A percentile compares a stretch with the other conserved stretches of the same genome.
Conservation (phyloP, 2,888 invertebrate species). For the Ophion slaviceki region DNA sequence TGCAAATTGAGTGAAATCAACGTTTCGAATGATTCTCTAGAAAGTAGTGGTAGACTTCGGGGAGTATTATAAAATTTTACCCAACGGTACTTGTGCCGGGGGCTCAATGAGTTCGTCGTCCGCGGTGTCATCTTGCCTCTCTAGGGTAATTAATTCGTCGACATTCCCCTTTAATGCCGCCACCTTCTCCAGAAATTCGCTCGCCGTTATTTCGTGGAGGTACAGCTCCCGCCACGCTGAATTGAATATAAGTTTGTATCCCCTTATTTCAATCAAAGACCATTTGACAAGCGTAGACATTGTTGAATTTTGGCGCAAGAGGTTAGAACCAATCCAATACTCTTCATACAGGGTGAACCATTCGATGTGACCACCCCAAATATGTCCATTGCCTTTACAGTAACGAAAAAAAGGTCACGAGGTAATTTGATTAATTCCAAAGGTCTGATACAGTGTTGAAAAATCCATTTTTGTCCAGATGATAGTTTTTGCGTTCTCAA, state of each 20-base stretch:
- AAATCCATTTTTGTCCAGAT: too few relatives aligned
- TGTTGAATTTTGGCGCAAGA: background rate
- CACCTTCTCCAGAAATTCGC: constrained; percentile 6
- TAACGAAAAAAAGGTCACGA: too few relatives aligned
- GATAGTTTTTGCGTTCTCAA: too few relatives aligned
- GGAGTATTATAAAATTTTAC: background rate
- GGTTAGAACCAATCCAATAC: background rate
- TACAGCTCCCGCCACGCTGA: constrained; percentile 23
- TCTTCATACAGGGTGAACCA: too few relatives aligned
- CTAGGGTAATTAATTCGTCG: background rate
- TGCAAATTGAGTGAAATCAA: background rate
- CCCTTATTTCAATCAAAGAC: background rate
- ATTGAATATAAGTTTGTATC: background rate
- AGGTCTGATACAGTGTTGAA: too few relatives aligned
- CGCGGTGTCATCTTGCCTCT: background rate
- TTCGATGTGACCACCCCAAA: too few relatives aligned
- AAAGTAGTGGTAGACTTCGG: background rate
- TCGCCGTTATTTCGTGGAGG: background rate
- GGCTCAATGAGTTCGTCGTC: background rate
- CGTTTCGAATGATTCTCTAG: background rate
- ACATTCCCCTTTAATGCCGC: background rate
- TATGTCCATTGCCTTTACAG: too few relatives aligned
- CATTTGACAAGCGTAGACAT: background rate
- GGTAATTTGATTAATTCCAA: too few relatives aligned
- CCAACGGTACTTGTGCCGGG: background rate